A percentile compares a stretch with the other conserved stretches of the same genome.
phyloP scores from a whole-genome alignment of 2,797 vertebrate genomes.

The Mionectes olivaceus region DNA sequence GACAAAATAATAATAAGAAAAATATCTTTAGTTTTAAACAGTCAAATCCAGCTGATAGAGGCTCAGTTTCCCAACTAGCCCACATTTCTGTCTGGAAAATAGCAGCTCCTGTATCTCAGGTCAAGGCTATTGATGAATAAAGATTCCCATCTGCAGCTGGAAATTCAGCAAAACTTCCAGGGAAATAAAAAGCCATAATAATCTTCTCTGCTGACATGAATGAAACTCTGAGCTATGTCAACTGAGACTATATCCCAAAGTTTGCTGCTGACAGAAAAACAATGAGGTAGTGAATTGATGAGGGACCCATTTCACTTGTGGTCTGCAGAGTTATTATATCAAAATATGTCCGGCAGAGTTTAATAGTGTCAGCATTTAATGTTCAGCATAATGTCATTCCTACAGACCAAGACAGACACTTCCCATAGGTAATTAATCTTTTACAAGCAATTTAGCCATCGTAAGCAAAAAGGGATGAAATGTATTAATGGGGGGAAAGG shows the following conservation, averaged over 20 bases:
- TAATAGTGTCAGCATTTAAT: slow-evolving; percentile 56
- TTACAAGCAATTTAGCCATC: slow-evolving; percentile 53
- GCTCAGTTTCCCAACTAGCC: not conserved
- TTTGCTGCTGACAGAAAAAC: slow-evolving; percentile 63
- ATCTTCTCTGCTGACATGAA: not conserved
- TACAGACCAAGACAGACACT: slow-evolving; percentile 49
- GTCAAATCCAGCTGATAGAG: not conserved
- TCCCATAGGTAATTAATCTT: slow-evolving; percentile 66
- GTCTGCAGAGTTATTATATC: slow-evolving; percentile 51
- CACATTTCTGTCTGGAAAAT: not conserved
- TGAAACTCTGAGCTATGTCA: not conserved
- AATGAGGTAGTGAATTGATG: slow-evolving; percentile 59
- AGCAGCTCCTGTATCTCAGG: not conserved
- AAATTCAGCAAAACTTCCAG: slow-evolving; percentile 35
- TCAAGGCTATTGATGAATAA: not conserved
- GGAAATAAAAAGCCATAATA: slow-evolving; percentile 28
- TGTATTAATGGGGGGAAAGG: slow-evolving; percentile 50
- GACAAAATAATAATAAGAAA: not conserved
- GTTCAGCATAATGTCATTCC: slow-evolving; percentile 42
- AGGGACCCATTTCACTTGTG: slow-evolving; percentile 50
- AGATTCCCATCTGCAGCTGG: slow-evolving; percentile 1
- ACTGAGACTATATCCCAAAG: slow-evolving; percentile 16
- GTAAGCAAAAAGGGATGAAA: slow-evolving; percentile 63
- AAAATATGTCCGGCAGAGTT: slow-evolving; percentile 44
- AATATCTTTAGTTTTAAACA: not conserved